phyloP scores from a whole-genome alignment of 2,113 vertebrate genomes.

The Xyliphius kryptos region DNA sequence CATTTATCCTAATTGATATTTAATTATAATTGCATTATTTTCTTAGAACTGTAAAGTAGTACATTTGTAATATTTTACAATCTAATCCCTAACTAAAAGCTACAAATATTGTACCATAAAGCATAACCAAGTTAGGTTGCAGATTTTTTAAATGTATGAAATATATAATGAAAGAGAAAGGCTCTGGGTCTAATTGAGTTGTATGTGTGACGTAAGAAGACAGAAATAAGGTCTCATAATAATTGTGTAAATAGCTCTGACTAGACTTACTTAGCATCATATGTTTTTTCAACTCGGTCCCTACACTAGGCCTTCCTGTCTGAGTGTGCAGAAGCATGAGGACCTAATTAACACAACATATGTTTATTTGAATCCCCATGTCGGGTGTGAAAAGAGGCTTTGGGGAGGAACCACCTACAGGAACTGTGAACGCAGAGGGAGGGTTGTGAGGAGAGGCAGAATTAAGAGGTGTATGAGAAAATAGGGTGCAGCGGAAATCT shows the following conservation, averaged over 20 bases:
- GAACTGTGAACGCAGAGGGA: conserved; percentile 59
- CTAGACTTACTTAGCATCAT: conserved; percentile 47
- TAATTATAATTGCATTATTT: too few relatives aligned
- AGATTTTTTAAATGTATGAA: too few relatives aligned
- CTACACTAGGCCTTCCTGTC: conserved; percentile 49
- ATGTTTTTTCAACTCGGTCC: conserved; percentile 33
- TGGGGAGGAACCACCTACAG: conserved; percentile 57
- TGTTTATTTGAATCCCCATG: conserved; percentile 63
- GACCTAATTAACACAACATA: conserved; percentile 69
- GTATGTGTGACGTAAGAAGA: conserved; percentile 33
- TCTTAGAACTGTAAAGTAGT: too few relatives aligned
- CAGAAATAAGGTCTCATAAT: conserved; percentile 41
- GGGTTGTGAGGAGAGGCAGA: conserved; percentile 44
- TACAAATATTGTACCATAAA: too few relatives aligned
- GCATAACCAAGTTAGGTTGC: too few relatives aligned
- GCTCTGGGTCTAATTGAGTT: conserved; percentile 28
- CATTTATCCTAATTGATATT: too few relatives aligned
- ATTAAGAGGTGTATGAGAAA: conserved; percentile 36
- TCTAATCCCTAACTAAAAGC: too few relatives aligned
- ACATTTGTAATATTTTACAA: too few relatives aligned
- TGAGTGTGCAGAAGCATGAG: conserved; percentile 27
- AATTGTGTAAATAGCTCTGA: conserved; percentile 48
- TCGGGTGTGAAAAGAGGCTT: conserved; percentile 61
- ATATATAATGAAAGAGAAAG: neutral
- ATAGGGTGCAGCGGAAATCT: conserved; percentile 23